Base-by-base conservation (phyloP, 2,113 vertebrate genomes). In the Pyxicephalus adspersus region DNA sequence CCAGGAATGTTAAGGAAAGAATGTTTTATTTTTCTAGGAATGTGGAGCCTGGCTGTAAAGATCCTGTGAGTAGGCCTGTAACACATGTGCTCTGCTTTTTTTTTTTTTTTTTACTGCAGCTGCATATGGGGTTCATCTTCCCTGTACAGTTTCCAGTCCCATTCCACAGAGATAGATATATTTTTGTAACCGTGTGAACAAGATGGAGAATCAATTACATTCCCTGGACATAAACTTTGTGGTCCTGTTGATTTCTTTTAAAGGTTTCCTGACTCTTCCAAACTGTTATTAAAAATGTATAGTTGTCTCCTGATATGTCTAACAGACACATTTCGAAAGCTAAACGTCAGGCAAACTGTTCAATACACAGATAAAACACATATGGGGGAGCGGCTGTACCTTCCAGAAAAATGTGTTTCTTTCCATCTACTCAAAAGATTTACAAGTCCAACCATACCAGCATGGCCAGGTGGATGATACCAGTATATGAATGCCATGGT, bases 11-110 rank as follows among this genome's bases (percentile, higher is more conserved):
- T 91, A 91, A 85, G 89, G 93, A 95, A 95, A 95, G 94, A 95
- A 95, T 94, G 90, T 94, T 89, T 95, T 97, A 95, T 96, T 96
- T 95, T 92, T 91, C 88, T 89, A 94, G 95, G 96, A 98, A 98
- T 99, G 95, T 97, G 90, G 95, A 96, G 94, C 86, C 93, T 95
- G 94, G 88, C 87, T 89, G 95, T 94, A 95, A 96, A 95, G 54
- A 89, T 91, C 88, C 87, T 93, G 87, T 90, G 87, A 89, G 84
- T 88, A 88, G 84, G 88, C 89, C 85, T 86, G 83, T 84, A 83
- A 86, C 77, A 87, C 81, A 86, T 90, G 90, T 84, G 89, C 91
- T 89, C 89, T 88, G 76, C 83, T 78, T 84, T n/a, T n/a, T n/a
- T n/a, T n/a, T n/a, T n/a, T n/a, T n/a, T n/a, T n/a, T n/a, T 84